Evolutionary conservation across 2,113 vertebrate genomes (phyloP).

Genomic region (Campylomormyrus numenius): DNA sequence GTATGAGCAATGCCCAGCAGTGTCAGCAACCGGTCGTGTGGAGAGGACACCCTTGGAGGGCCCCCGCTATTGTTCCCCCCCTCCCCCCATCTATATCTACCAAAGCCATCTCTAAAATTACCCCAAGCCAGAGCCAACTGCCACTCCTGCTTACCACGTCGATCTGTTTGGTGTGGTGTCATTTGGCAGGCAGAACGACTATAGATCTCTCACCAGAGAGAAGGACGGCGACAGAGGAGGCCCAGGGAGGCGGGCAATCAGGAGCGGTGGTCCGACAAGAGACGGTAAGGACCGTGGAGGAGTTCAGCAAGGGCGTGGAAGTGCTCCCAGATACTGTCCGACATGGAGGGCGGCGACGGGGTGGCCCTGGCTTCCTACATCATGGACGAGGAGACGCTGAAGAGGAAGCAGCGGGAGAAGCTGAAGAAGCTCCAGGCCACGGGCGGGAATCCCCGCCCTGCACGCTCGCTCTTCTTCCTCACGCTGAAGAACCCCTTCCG

Average conservation of each 20-base stretch:
- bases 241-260: not conserved
- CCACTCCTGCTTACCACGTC: slow-evolving; percentile 31
- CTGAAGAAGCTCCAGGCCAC: slow-evolving; percentile 65
- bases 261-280: not conserved
- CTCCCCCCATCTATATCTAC: not conserved
- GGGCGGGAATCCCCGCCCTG: slow-evolving; percentile 59
- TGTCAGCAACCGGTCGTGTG: not conserved
- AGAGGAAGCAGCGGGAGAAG: slow-evolving; percentile 64
- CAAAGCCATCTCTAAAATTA: slow-evolving; percentile 51
- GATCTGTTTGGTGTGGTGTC: not conserved
- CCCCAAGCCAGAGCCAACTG: slow-evolving; percentile 50
- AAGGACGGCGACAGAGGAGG: not conserved
- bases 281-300: not conserved
- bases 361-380: slow-evolving; percentile 46
- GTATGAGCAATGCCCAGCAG: not conserved
- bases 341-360: slow-evolving; percentile 63
- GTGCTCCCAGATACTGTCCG: not conserved
- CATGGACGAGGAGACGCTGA: slow-evolving; percentile 55
- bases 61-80: slow-evolving; percentile 12
- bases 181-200: not conserved
- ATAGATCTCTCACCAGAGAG: not conserved
- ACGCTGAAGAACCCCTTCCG: slow-evolving; percentile 71
- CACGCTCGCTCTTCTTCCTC: slow-evolving; percentile 71
- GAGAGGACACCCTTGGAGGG: not conserved
- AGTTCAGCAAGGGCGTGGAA: slow-evolving; percentile 24